Base-by-base conservation (phyloP, 1,140 invertebrate species). In the Andricus grossulariae region DNA sequence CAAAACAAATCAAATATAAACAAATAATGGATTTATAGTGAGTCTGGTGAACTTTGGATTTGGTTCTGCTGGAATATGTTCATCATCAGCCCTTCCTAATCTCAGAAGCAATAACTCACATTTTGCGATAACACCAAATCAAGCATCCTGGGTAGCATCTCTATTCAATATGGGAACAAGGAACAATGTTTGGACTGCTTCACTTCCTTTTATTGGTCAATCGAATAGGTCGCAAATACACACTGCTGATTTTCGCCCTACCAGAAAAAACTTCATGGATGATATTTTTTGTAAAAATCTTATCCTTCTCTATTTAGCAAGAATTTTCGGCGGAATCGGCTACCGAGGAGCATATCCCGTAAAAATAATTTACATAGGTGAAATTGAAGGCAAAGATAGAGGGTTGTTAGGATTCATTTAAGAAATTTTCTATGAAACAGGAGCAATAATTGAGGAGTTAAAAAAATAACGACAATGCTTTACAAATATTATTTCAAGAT, bases 401-500 rank as follows among this genome's bases (percentile, higher is more conserved):
- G 93, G 93, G 0, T 86, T 91, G 13, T 84, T 93, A 12, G 92
- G 92, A 2, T 90, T 93, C 0, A 90, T 92, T 19, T 83, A 90
- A 7, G 88, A 90, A 49, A 86, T 93, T 50, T 92, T 91, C 5
- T 92, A 93, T 66, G 93, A 93, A 49, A 80, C 93, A 10, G 93
- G 93, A 51, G 91, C 93, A 51, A 92, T 95, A 2, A n/a, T 79
- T 0, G 93, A 92, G 76, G 92, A 93, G 82, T 88, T n/a, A 92
- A 76, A 92, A 92, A 83, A 18, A 75, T 91, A 92, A 45, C 91
- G 92, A 51, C 91, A 93, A 51, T 90, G 91, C 16, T 89, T 94
- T 82, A 88, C 88, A 19, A 80, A 93, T 95, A 82, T 88, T 95
- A 11, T 87, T 94, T 10, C 89, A 86, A 1, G 92, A 92, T 0